Evolutionary conservation across 1,140 invertebrate genomes (phyloP).

Genomic region (Mizuhopecten yessoensis): DNA sequence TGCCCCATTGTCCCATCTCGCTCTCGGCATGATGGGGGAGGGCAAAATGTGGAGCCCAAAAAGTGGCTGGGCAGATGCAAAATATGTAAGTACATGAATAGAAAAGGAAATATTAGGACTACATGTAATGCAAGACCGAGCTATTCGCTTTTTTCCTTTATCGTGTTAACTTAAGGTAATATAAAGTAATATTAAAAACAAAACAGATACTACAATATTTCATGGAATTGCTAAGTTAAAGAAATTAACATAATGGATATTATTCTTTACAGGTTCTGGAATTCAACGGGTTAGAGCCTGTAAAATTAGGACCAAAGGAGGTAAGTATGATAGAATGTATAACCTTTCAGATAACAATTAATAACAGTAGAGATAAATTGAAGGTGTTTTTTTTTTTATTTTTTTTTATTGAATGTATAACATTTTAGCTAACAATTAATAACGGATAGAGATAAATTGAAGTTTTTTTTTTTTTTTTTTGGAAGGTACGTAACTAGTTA

Average conservation of each 20-base stretch:
- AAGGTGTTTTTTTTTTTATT: too few relatives aligned
- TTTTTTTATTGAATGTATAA: too few relatives aligned
- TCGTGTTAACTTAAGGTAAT: too few relatives aligned
- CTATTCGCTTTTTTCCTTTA: too few relatives aligned
- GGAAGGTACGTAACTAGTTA: too few relatives aligned
- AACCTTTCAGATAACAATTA: too few relatives aligned
- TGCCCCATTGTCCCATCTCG: constrained; percentile 89
- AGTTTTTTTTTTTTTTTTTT: too few relatives aligned
- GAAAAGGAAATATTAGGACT: not conserved
- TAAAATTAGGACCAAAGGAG: constrained; percentile 88
- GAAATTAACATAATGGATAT: not conserved
- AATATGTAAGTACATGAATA: constrained; percentile 84
- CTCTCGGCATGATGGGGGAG: constrained; percentile 89
- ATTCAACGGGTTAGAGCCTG: constrained; percentile 86
- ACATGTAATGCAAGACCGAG: too few relatives aligned
- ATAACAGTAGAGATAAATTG: too few relatives aligned
- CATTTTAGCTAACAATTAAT: too few relatives aligned
- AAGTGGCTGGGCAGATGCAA: constrained; percentile 89
- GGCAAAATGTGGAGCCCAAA: constrained; percentile 90
- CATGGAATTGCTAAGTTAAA: not conserved
- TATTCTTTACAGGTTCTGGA: constrained; percentile 85
- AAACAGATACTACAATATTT: not conserved
- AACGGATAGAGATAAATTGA: too few relatives aligned
- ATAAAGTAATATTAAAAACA: too few relatives aligned
- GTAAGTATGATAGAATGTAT: constrained; percentile 66